Evolutionary conservation across 2,797 vertebrate genomes (phyloP).

Genomic region (Staurois parvus): DNA sequence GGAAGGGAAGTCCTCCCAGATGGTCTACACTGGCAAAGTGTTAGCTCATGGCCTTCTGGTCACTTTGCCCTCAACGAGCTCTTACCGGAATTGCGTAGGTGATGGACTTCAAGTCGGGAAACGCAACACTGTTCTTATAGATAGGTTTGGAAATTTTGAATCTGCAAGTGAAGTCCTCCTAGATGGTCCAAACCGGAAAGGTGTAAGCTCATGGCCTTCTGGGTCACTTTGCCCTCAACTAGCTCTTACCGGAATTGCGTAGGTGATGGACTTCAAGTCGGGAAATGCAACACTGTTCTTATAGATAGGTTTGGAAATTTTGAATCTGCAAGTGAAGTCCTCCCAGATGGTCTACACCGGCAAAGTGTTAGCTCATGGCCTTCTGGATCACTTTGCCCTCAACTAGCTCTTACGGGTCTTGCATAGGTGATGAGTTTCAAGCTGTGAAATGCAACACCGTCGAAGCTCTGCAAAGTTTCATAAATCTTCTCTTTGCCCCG

Average conservation of each 20-base stretch:
- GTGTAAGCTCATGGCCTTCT: neutral
- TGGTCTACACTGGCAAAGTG: neutral
- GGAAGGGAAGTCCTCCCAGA: neutral
- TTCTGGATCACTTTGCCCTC: neutral
- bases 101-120: neutral
- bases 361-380: neutral
- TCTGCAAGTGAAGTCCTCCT: neutral
- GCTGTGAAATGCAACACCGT: neutral
- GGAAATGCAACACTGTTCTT: neutral
- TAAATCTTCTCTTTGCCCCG: neutral
- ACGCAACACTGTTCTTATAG: neutral
- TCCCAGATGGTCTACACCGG: neutral
- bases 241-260: too few species aligned
- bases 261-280: neutral
- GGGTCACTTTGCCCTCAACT: neutral
- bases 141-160: neutral
- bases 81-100: neutral
- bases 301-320: neutral
- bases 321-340: neutral
- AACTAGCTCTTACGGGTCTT: neutral
- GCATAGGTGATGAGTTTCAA: neutral
- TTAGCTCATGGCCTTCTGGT: neutral
- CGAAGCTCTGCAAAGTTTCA: neutral
- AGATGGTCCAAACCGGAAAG: neutral
- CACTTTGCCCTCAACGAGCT: neutral